phyloP scores from a whole-genome alignment of 2,888 invertebrate species.

The Tetheella fluctuosa region DNA sequence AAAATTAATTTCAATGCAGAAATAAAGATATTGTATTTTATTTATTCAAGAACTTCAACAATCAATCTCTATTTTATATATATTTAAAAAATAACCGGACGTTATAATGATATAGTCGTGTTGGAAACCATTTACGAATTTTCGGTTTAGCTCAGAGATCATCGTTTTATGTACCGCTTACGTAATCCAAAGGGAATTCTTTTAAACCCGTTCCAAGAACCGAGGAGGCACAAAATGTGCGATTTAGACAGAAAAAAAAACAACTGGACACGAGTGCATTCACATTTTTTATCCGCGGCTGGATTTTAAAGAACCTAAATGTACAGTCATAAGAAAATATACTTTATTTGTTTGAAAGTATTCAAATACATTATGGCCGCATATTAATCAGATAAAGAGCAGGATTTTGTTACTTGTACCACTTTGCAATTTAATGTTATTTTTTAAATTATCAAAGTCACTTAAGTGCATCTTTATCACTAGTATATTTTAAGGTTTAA shows the following conservation, averaged over 20 bases:
- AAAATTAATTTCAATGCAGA: no score
- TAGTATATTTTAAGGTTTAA: no score
- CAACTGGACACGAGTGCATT: conserved; percentile 31
- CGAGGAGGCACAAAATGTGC: conserved; percentile 10
- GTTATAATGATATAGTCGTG: not conserved
- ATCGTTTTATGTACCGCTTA: conserved; percentile 18
- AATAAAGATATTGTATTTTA: no score
- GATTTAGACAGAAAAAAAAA: conserved; percentile 23
- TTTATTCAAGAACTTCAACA: no score
- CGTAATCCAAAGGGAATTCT: conserved; percentile 33
- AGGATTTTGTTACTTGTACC: not conserved
- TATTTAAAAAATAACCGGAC: not conserved
- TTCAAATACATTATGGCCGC: no score
- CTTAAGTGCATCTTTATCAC: not conserved
- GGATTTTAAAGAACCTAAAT: no score
- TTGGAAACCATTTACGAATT: not conserved
- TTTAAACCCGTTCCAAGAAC: conserved; percentile 20
- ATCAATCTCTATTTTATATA: not conserved
- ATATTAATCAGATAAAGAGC: not conserved
- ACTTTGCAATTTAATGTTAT: not conserved
- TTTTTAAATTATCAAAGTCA: not conserved
- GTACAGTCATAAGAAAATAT: not conserved
- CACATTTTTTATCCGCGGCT: conserved; percentile 18
- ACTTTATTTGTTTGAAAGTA: not conserved
- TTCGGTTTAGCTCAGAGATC: not conserved